Evolutionary conservation across 35 echinoderm and acorn worm genomes (phyloP), one percentile per base, ranked within the genome.

Genomic region (Ophioderma brevispina): DNA sequence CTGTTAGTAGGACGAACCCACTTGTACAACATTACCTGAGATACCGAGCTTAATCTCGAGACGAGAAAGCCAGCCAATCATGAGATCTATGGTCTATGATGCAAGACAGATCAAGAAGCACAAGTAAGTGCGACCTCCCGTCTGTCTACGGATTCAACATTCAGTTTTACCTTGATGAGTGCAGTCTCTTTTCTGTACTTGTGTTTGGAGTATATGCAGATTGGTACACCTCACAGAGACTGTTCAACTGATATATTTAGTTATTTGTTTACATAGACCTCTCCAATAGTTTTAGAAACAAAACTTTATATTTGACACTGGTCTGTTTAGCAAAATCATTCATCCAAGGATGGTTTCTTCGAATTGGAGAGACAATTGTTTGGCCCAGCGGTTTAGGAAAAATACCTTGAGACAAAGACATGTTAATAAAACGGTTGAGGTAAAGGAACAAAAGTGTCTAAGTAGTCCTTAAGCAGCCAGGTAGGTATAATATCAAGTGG

Each of bases 61-160:
- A 6, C 23, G 59, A 70, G 59, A 70, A 8, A 70, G 59, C n/a
- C 59, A 70, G 59, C 59, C 10, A 8, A 70, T 70, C 59, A 70
- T 70, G 59, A 70, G 59, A 70, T 70, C 59, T 15, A 70, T 70
- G 59, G 59, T 70, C 2, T 70, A 8, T 8, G 21, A 52, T 52
- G 46, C 46, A 8, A 52, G 46, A 52, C 46, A 52, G 21, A 52
- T 52, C 46, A 52, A 52, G 46, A 52, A 52, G 46, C 6, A 70
- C 59, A 25, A 70, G 28, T 70, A 70, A 70, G n/a, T 25, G n/a
- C 59, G 2, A 70, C 59, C 28, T 70, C 59, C 59, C 59, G 59
- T 13, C n/a, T 70, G 59, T 70, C 59, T 70, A 70, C 59, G 59
- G 59, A 70, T 70, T 70, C 59, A 70, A 70, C 59, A 70, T 70